Base-by-base conservation (phyloP, 2,797 vertebrate genomes). In the Bradypodion ventrale region DNA sequence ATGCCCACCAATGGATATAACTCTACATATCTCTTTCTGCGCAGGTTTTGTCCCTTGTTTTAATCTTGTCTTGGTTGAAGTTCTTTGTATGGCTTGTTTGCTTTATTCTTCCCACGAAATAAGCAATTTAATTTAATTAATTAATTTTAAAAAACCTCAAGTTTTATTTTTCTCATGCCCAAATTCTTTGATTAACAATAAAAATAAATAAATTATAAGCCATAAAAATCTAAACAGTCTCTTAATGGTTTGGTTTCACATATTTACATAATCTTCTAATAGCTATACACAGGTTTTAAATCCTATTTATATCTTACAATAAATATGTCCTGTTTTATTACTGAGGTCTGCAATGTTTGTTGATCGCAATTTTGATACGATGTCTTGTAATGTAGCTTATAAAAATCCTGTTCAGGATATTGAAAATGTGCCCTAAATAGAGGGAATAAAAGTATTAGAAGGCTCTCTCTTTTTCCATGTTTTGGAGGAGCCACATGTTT, bases 141-240 rank as follows among this genome's bases (percentile, higher is more conserved):
- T 25, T 62, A 85, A n/a, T n/a, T 74, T 77, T 16, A 56, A 56
- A 15, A 13, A 35, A 37, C 23, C 66, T 75, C 68, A 59, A 60
- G 46, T 49, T 83, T 46, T 12, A 68, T 35, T 40, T 82, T 12
- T 42, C 32, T 21, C 27, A 59, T 15, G 40, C 46, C 32, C 66
- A 68, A 44, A 73, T 29, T 78, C 35, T 60, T 78, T 56, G n/a
- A 60, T 86, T 42, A 66, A 75, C 25, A 83, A 74, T 59, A 78
- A 63, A 76, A 37, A 72, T n/a, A n/a, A 19, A 5, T 75, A 80
- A 80, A 85, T 85, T 80, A 80, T 75, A 37, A 62, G 37, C 19
- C 35, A 75, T 85, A 85, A 80, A 85, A 66, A 80, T 85, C 29
- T 80, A 81, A 69, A 85, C 85, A 76, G 25, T 40, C 68, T 85